phyloP scores from a whole-genome alignment of 2,888 invertebrate species.

The Choristoneura rosaceana region DNA sequence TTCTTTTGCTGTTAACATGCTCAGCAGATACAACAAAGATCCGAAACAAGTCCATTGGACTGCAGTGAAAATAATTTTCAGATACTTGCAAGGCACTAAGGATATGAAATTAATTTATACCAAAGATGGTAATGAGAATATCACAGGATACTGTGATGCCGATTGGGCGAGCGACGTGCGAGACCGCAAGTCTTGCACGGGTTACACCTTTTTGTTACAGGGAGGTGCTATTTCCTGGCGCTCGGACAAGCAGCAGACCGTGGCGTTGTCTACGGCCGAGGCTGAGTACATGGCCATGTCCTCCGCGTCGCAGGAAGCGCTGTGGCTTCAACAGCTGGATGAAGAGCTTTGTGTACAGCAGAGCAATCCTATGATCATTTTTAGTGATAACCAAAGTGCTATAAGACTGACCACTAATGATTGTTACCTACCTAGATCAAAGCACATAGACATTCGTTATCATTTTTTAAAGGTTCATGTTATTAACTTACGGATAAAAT shows the following conservation, averaged over 20 bases:
- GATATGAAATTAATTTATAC: constrained; percentile 16
- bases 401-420: constrained; percentile 3
- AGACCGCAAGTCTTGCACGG: constrained; percentile 48
- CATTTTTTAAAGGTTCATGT: neutral
- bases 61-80: constrained; percentile 38
- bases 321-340: constrained; percentile 1
- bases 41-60: constrained; percentile 31
- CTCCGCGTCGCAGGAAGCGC: constrained; percentile 44
- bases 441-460: neutral
- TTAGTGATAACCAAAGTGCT: constrained; percentile 20
- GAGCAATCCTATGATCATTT: neutral
- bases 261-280: constrained; percentile 46
- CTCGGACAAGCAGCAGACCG: constrained; percentile 45
- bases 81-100: constrained; percentile 48
- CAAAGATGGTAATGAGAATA: constrained; percentile 20
- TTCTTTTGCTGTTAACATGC: constrained; percentile 30
- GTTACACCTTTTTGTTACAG: constrained; percentile 50
- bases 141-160: constrained; percentile 47
- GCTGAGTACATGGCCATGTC: constrained; percentile 49
- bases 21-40: constrained; percentile 37
- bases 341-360: neutral
- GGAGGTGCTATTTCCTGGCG: constrained; percentile 50
- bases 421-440: neutral
- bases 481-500: neutral
- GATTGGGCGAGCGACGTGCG: constrained; percentile 48